Percentiles rank a stretch among this genome's conserved stretches.
phyloP scores from a whole-genome alignment of 2,113 vertebrate genomes.

The Emydura subglobosa region DNA sequence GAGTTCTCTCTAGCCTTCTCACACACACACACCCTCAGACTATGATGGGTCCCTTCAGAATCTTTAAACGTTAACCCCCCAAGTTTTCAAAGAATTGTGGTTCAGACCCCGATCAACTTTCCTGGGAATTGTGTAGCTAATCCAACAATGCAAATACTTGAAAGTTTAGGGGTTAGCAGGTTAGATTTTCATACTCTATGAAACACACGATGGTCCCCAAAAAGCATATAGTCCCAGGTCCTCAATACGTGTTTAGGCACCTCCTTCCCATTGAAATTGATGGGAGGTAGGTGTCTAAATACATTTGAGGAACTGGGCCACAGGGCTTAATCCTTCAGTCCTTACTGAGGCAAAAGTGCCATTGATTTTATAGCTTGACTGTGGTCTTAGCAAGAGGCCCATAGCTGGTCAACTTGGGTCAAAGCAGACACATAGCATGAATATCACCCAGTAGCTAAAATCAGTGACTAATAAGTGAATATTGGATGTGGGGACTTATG shows the following conservation, averaged over 20 bases:
- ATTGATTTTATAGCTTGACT: not conserved
- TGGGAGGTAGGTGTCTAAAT: not conserved
- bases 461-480: not conserved
- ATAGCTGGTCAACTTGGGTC: not conserved
- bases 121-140: not conserved
- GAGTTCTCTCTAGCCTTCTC: not conserved
- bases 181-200: not conserved
- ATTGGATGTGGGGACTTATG: not conserved
- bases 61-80: not conserved
- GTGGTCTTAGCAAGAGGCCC: not conserved
- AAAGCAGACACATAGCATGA: not conserved
- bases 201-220: too few species aligned
- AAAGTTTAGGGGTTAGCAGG: not conserved
- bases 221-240: too few species aligned
- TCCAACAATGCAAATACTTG: not conserved
- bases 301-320: not conserved
- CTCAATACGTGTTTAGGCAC: too few species aligned
- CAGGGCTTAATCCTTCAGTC: not conserved
- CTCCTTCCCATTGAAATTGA: not conserved
- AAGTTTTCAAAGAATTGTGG: not conserved
- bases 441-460: not conserved
- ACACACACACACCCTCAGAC: accelerated
- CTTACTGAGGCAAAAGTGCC: not conserved
- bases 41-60: not conserved
- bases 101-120: not conserved